A percentile compares a stretch with the other conserved stretches of the same genome.
phyloP scores from a whole-genome alignment of 2,113 vertebrate species.

The Rhineura floridana region DNA sequence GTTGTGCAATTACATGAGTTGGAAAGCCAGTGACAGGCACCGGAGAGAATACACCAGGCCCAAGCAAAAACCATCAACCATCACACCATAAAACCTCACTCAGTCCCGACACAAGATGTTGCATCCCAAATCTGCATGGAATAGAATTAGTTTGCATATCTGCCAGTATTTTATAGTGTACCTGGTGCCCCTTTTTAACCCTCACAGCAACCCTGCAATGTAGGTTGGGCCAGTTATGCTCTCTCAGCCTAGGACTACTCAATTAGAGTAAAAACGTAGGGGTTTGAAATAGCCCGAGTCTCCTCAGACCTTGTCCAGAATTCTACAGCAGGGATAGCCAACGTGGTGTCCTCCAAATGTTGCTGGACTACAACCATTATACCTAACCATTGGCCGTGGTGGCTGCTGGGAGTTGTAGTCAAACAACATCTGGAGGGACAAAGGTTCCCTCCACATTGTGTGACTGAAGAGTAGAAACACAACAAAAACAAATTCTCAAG shows the following conservation, averaged over 20 bases:
- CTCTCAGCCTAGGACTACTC: neutral
- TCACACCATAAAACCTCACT: neutral
- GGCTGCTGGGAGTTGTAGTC: too few relatives aligned
- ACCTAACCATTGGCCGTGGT: too few relatives aligned
- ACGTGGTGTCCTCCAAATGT: too few relatives aligned
- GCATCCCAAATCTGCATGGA: neutral
- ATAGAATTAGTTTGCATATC: neutral
- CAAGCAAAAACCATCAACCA: neutral
- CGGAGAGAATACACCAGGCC: too few relatives aligned
- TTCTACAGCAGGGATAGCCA: too few relatives aligned
- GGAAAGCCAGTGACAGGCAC: neutral
- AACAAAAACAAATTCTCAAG: neutral
- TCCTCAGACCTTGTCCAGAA: neutral
- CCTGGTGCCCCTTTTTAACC: neutral
- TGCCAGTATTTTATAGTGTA: neutral
- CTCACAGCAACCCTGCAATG: neutral
- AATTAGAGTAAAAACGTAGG: neutral
- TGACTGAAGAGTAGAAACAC: too few relatives aligned
- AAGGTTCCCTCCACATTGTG: too few relatives aligned
- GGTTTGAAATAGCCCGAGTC: too few relatives aligned
- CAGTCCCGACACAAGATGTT: neutral
- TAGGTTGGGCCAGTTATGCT: neutral
- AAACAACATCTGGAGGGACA: too few relatives aligned
- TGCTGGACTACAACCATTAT: too few relatives aligned
- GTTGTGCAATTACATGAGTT: neutral